A percentile compares a stretch with the other conserved stretches of the same genome.
phyloP scores from a whole-genome alignment of 2,888 invertebrate species.

The Nasonia oneida region DNA sequence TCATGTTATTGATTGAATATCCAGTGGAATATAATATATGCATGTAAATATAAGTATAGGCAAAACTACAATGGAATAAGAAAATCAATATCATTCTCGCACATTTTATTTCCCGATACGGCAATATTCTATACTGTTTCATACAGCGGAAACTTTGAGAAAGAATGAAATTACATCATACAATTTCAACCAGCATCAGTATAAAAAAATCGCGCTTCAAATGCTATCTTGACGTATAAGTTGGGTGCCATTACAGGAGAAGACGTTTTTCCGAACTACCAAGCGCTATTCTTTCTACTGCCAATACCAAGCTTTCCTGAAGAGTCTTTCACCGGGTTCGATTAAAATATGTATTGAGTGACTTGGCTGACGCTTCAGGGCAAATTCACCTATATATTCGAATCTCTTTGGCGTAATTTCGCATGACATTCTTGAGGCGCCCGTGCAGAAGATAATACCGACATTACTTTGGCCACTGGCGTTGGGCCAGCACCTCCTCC shows the following conservation, averaged over 20 bases:
- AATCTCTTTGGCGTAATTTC: constrained; percentile 48
- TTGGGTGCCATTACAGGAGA: constrained; percentile 6
- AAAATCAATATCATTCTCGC: too few species aligned
- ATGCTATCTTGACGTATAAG: background rate
- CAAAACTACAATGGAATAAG: too few species aligned
- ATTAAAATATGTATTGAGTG: constrained; percentile 50
- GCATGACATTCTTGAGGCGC: constrained; percentile 38
- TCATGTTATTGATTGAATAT: too few species aligned
- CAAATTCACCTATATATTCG: constrained; percentile 36
- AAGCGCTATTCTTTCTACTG: constrained; percentile 1
- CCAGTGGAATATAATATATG: too few species aligned
- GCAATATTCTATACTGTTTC: too few species aligned
- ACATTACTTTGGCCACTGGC: constrained; percentile 41
- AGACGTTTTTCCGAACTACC: background rate
- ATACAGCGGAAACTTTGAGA: too few species aligned
- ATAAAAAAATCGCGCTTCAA: background rate
- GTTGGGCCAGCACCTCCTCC: constrained; percentile 53
- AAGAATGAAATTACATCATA: too few species aligned
- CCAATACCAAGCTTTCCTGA: constrained; percentile 29
- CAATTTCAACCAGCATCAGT: background rate
- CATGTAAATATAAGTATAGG: too few species aligned
- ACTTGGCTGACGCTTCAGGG: background rate
- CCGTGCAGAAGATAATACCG: constrained; percentile 39
- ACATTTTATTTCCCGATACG: too few species aligned
- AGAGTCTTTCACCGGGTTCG: constrained; percentile 9